Evolutionary conservation across 2,797 vertebrate species (phyloP).

Genomic region (Amniataba percoides): DNA sequence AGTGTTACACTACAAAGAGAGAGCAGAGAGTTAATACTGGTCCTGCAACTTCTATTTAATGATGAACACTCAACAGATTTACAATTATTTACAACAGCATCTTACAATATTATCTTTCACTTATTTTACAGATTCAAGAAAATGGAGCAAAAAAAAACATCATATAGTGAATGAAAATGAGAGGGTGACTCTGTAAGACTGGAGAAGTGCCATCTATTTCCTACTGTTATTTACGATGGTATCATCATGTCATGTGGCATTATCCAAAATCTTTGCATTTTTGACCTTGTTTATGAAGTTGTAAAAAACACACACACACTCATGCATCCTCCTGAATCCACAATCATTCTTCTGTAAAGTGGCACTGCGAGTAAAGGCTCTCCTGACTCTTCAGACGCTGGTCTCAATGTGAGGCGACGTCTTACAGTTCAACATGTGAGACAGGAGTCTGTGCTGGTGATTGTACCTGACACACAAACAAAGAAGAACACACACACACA

Average conservation of each 20-base stretch:
- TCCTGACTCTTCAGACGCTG: constrained; percentile 72
- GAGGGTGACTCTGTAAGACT: neutral
- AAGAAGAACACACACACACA: neutral
- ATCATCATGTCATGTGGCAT: neutral
- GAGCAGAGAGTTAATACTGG: neutral
- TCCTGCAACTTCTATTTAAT: constrained; percentile 43
- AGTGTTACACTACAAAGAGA: neutral
- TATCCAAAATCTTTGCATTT: neutral
- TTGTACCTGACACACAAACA: constrained; percentile 80
- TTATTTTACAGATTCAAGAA: constrained; percentile 27
- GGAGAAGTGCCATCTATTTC: neutral
- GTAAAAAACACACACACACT: neutral
- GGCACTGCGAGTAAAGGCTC: neutral
- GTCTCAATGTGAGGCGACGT: constrained; percentile 86
- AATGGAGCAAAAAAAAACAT: neutral
- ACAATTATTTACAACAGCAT: constrained; percentile 56
- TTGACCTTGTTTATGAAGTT: neutral
- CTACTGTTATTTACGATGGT: neutral
- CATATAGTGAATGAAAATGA: neutral
- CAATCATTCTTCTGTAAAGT: neutral
- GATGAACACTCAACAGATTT: constrained; percentile 19
- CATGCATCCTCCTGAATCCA: neutral
- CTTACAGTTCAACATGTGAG: constrained; percentile 80
- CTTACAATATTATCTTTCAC: neutral
- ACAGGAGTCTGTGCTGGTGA: constrained; percentile 83